Conservation (phyloP, 1,140 invertebrate genomes). For the Penaeus vannamei region DNA sequence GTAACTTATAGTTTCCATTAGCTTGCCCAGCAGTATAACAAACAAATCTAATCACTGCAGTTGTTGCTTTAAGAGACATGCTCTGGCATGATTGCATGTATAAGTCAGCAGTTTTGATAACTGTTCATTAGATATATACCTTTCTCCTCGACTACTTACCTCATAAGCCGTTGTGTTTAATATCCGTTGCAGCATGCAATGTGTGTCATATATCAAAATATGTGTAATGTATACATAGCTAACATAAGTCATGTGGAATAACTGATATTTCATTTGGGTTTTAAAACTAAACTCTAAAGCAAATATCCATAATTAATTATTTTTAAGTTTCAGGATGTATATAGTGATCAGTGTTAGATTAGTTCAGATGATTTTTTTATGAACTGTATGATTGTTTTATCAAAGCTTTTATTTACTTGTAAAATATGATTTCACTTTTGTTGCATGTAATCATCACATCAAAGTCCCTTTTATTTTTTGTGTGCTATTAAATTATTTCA, state of each 20-base stretch:
- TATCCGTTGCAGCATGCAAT: conserved; percentile 58
- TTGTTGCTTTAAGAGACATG: conserved; percentile 29
- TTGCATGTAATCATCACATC: conserved; percentile 44
- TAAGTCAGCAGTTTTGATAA: conserved; percentile 50
- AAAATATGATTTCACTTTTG: conserved; percentile 54
- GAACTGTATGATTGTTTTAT: conserved; percentile 50
- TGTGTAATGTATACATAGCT: conserved; percentile 57
- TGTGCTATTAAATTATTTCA: conserved; percentile 53
- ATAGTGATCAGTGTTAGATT: conserved; percentile 48
- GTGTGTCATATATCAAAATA: conserved; percentile 62
- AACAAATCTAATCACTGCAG: neutral
- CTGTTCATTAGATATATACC: conserved; percentile 52
- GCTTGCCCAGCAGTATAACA: neutral
- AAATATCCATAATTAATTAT: conserved; percentile 31
- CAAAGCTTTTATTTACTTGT: conserved; percentile 58
- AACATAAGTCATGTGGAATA: conserved; percentile 38
- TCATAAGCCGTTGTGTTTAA: conserved; percentile 56
- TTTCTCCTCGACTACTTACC: conserved; percentile 53
- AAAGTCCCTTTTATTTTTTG: conserved; percentile 31
- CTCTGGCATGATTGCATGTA: conserved; percentile 55
- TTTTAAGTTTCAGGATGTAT: conserved; percentile 51
- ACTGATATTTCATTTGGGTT: no score
- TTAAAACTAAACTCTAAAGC: neutral
- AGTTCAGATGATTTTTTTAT: conserved; percentile 51
- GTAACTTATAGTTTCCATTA: conserved; percentile 3